Evolutionary conservation across 1,140 invertebrate species (phyloP), one percentile per base, ranked within the genome.

Genomic region (Paracyclopina nana): DNA sequence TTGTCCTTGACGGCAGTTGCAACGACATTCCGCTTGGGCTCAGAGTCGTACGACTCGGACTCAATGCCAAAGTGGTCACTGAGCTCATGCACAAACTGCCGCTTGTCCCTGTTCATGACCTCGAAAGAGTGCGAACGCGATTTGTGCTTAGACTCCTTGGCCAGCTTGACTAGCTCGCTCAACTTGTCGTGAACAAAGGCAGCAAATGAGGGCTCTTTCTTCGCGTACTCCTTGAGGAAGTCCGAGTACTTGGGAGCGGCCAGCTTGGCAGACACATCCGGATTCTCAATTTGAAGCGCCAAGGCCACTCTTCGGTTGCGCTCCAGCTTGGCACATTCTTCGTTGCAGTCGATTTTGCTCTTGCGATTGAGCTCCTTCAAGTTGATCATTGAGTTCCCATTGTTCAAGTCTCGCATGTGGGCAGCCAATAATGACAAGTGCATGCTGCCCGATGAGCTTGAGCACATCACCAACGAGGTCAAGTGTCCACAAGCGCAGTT

Each of bases 1-100:
- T 76, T 78, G 55, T 81, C 78, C 60, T 74, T 82, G 40, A 75
- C 71, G 27, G 90, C 91, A 18, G 84, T 94, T 5, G 81, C 87
- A 22, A 94, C 83, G 9, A 95, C 79, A 68, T 92, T 95, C 52
- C 86, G 72, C 60, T 92, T 91, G 0, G 88, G 90, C 62, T 95
- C 88, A 25, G 79, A 74, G 68, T 96, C 91, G 62, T 91, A 92
- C 41, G 86, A 83, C 41, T 48, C 46, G 76, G 85, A 86, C 60
- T 88, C 78, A 58, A 86, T 84, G 2, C 88, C 86, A 70, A 95
- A 97, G 62, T 85, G 82, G 60, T 88, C 81, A 55, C 85, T 90
- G 58, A 88, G 75, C 60, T 96, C 90, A 63, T 94, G 90, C 6
- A 96, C 75, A 57, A 94, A 77, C 58, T 78, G 73, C 9, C 91